phyloP scores from a whole-genome alignment of 2,888 invertebrate species.

The Spialia ferax region DNA sequence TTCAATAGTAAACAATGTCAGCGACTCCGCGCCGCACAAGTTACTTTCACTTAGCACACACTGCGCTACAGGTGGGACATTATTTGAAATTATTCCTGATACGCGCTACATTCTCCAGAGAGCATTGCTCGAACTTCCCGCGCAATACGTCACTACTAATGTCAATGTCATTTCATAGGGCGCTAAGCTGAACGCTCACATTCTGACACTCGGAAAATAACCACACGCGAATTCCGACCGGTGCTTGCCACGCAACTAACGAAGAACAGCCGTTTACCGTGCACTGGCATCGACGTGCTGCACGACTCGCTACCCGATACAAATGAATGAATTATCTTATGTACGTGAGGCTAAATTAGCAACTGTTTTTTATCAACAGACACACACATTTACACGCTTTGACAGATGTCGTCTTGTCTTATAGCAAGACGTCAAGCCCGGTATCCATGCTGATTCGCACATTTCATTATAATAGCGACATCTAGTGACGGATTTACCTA shows the following conservation, averaged over 20 bases:
- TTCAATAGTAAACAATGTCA: conserved; percentile 64
- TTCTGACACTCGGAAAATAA: conserved; percentile 49
- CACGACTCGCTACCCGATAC: conserved; percentile 44
- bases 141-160: conserved; percentile 58
- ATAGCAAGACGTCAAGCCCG: conserved; percentile 1
- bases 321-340: conserved; percentile 54
- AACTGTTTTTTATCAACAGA: conserved; percentile 55
- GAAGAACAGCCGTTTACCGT: conserved; percentile 15
- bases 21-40: conserved; percentile 64
- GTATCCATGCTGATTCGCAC: conserved; percentile 14
- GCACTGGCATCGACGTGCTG: conserved; percentile 11
- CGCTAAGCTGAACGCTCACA: conserved; percentile 44
- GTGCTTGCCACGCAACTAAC: conserved; percentile 17
- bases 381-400: conserved; percentile 65
- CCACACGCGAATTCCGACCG: conserved; percentile 51
- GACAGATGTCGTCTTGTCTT: conserved; percentile 49
- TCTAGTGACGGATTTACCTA: conserved; percentile 51
- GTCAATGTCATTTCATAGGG: conserved; percentile 68
- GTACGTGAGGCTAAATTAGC: conserved; percentile 53
- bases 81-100: conserved; percentile 30
- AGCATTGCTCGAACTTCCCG: conserved; percentile 67
- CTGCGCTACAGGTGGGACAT: conserved; percentile 45
- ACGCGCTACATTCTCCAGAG: conserved; percentile 46
- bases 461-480: conserved; percentile 51
- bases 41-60: conserved; percentile 71